Conservation (phyloP, 2,113 vertebrate genomes). For the Chaetodon auriga region DNA sequence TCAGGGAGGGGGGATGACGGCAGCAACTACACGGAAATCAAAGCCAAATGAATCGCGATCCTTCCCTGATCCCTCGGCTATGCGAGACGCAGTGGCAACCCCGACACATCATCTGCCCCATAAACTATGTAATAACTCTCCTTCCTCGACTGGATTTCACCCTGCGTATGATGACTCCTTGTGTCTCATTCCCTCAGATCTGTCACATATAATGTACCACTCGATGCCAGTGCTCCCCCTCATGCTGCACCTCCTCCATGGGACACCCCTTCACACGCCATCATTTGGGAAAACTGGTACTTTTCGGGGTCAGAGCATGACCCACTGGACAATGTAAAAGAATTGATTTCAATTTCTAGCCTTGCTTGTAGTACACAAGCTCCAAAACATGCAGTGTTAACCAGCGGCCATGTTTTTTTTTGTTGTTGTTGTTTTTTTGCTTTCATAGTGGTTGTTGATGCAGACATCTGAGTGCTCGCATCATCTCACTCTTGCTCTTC, state of each 20-base stretch:
- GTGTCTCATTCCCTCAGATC: constrained; percentile 52
- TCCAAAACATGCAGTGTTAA: constrained; percentile 41
- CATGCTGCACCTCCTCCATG: constrained; percentile 42
- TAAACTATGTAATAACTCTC: constrained; percentile 51
- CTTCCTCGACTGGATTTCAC: constrained; percentile 47
- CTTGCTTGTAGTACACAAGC: constrained; percentile 41
- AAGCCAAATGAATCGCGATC: constrained; percentile 88
- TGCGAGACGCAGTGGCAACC: constrained; percentile 81
- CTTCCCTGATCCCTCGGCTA: constrained; percentile 86
- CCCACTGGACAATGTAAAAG: constrained; percentile 62
- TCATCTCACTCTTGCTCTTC: constrained; percentile 37
- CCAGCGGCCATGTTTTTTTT: neutral
- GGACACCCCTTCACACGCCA: constrained; percentile 40
- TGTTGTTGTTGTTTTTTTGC: constrained; percentile 33
- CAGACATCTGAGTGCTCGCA: constrained; percentile 4
- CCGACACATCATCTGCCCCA: constrained; percentile 39
- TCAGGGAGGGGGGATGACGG: constrained; percentile 84
- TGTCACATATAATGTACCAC: constrained; percentile 38
- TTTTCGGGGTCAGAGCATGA: constrained; percentile 47
- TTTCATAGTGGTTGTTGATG: constrained; percentile 32
- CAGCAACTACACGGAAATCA: constrained; percentile 86
- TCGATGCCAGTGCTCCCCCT: constrained; percentile 24
- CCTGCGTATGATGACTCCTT: constrained; percentile 39
- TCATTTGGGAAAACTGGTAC: constrained; percentile 54
- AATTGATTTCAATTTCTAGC: constrained; percentile 34